A percentile compares a stretch with the other conserved stretches of the same genome.
Conservation (phyloP, 2,888 invertebrate species). For the Troides oblongomaculatus region DNA sequence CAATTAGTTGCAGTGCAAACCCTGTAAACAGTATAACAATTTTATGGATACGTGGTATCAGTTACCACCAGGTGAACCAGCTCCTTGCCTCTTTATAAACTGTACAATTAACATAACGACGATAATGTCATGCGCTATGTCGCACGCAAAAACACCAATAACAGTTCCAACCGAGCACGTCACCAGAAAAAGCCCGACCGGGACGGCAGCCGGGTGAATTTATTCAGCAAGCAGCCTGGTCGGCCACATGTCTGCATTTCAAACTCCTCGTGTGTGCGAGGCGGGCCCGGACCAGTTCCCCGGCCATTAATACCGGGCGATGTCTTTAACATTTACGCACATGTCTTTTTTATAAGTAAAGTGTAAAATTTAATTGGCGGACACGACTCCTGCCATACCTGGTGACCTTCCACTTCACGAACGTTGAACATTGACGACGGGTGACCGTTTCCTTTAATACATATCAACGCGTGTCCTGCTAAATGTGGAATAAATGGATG, state of each 20-base stretch:
- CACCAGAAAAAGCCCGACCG: neutral
- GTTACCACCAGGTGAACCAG: too few relatives aligned
- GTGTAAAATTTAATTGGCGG: conserved; percentile 2
- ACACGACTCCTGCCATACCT: conserved; percentile 8
- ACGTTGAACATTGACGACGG: conserved; percentile 22
- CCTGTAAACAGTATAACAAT: too few relatives aligned
- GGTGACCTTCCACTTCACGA: conserved; percentile 4
- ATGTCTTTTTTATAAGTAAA: conserved; percentile 8
- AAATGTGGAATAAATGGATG: conserved; percentile 10
- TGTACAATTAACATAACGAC: too few relatives aligned
- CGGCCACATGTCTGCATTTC: conserved; percentile 61
- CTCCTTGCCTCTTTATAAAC: too few relatives aligned
- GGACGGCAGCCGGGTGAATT: neutral
- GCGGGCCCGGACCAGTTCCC: conserved; percentile 12
- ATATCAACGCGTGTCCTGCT: neutral
- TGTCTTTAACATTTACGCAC: conserved; percentile 22
- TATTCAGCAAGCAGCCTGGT: conserved; percentile 19
- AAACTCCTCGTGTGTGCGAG: conserved; percentile 31
- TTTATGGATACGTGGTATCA: too few relatives aligned
- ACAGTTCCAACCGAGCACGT: neutral
- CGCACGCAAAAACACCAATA: neutral
- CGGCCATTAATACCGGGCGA: conserved; percentile 2
- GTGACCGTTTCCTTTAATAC: neutral
- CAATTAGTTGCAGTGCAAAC: too few relatives aligned
- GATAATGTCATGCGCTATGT: too few relatives aligned